Evolutionary conservation across 2,797 vertebrate species (phyloP), one percentile per base, ranked within the genome.

Genomic region (Dallia pectoralis): DNA sequence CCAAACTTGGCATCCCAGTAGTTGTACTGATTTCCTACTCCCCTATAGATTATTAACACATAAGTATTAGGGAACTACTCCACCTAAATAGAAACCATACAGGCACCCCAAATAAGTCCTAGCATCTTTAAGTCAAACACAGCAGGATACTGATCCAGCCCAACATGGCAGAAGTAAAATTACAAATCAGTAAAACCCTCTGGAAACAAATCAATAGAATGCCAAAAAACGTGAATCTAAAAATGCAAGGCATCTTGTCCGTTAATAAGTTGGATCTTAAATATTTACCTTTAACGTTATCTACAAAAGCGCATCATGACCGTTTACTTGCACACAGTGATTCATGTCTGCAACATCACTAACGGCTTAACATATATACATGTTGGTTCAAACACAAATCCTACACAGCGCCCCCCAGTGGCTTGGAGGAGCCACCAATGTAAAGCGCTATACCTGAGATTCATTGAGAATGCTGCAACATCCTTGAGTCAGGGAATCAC

Each of bases 381-480:
- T 79, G 87, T 93, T 92, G 79, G 88, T 93, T 92, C 94, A 88
- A 94, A 94, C 92, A 95, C 86, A 79, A 84, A 87, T 84, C 92
- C 90, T 71, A 90, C 84, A 89, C 75, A 84, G 85, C 82, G 70
- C 77, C 79, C 74, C 87, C 87, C 87, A 66, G 77, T 88, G 91
- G 92, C 92, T 91, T 80, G 82, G 85, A 92, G 88, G 91, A 93
- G 91, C 84, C 80, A 85, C 89, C 91, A 86, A 90, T 89, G 92
- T 93, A 93, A 95, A 93, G 95, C 95, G 94, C 92, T 94, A 94
- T 97, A 97, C 97, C 96, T 97, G 96, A 99, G 96, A 93, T 96
- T 95, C 93, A 89, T 93, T 88, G 93, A 93, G 89, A 93, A 91
- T 89, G 89, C 94, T 95, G 93, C 91, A 90, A 87, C 95, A 92